phyloP scores from a whole-genome alignment of 2,113 vertebrate species.

The Cyphomyrus discorhynchus region DNA sequence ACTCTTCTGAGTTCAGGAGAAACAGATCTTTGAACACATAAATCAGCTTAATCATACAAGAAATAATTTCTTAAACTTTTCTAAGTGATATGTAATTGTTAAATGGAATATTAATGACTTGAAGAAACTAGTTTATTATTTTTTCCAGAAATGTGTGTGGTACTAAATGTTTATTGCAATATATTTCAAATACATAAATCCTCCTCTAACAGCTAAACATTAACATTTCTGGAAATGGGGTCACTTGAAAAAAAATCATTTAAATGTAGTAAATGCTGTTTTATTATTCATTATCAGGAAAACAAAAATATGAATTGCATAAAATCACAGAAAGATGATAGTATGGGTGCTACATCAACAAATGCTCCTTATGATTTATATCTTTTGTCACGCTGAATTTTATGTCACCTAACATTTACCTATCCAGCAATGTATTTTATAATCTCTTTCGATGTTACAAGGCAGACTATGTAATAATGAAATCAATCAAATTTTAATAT shows the following conservation, averaged over 20 bases:
- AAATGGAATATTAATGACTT: neutral
- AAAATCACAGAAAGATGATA: neutral
- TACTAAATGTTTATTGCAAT: neutral
- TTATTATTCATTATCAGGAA: neutral
- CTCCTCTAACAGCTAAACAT: neutral
- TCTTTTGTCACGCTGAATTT: neutral
- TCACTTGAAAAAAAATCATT: neutral
- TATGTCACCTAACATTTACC: neutral
- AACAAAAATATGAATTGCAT: neutral
- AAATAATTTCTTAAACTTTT: neutral
- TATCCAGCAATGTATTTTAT: neutral
- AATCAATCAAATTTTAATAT: neutral
- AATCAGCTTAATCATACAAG: neutral
- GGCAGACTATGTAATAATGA: neutral
- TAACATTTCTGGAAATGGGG: neutral
- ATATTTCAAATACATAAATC: neutral
- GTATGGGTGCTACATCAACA: neutral
- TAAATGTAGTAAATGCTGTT: neutral
- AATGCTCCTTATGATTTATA: neutral
- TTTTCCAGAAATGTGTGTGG: neutral
- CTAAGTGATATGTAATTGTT: neutral
- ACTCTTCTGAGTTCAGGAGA: neutral
- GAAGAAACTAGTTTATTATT: neutral
- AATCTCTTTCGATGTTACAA: neutral
- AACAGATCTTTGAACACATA: neutral